phyloP scores from a whole-genome alignment of 2,888 invertebrate genomes.

The Euphydryas editha region DNA sequence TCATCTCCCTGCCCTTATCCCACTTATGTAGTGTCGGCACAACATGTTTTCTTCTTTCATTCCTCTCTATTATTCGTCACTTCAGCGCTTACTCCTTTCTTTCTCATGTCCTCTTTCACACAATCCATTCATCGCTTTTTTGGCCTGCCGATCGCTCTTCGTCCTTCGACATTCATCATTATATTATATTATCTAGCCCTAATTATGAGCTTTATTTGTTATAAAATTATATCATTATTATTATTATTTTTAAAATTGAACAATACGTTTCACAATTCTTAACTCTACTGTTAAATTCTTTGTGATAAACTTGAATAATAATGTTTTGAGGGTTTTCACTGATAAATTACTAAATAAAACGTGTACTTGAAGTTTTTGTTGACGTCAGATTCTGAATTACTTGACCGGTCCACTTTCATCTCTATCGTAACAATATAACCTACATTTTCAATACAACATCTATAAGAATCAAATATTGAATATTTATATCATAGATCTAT shows the following conservation, averaged over 20 bases:
- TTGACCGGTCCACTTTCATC: constrained; percentile 19
- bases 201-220: neutral
- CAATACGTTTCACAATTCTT: neutral
- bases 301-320: constrained; percentile 15
- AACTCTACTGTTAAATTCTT: neutral
- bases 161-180: too few species aligned
- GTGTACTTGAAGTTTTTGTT: constrained; percentile 23
- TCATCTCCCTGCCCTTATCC: too few species aligned
- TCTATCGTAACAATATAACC: constrained; percentile 16
- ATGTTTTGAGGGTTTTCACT: neutral
- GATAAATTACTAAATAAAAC: constrained; percentile 23
- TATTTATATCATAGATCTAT: neutral
- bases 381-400: constrained; percentile 4
- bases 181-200: too few species aligned
- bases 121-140: too few species aligned
- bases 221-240: neutral
- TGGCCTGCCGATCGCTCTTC: too few species aligned
- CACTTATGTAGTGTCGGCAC: too few species aligned
- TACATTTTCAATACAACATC: constrained; percentile 17
- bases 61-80: too few species aligned
- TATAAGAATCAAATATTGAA: neutral
- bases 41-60: too few species aligned
- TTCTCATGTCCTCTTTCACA: too few species aligned
- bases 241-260: neutral
- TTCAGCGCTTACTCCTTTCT: too few species aligned